phyloP scores from a whole-genome alignment of 92 coral and sea anemone genomes.

The Parazoanthus swiftii region DNA sequence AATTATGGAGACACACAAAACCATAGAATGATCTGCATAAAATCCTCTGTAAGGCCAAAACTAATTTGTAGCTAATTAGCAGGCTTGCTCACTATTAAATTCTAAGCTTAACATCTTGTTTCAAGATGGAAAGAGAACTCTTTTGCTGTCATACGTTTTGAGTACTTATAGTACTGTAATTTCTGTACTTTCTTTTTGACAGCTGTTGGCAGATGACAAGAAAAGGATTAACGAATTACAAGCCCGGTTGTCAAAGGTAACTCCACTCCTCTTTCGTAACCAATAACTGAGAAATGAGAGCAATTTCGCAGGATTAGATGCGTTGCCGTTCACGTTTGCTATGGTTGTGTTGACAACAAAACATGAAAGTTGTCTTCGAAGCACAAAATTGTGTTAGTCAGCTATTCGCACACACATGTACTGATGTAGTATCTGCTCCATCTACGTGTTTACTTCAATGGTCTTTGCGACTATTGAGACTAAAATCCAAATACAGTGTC shows the following conservation, averaged over 20 bases:
- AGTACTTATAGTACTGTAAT: neutral
- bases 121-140: too few relatives aligned
- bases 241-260: slow-evolving; percentile 79
- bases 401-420: neutral
- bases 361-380: neutral
- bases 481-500: too few relatives aligned
- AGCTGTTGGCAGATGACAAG: slow-evolving; percentile 78
- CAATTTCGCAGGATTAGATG: neutral
- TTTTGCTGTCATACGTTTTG: neutral
- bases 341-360: neutral
- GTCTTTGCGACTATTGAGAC: neutral
- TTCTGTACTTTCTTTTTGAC: neutral
- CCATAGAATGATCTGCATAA: too few relatives aligned
- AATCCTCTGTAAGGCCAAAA: too few relatives aligned
- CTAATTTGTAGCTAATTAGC: too few relatives aligned
- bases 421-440: neutral
- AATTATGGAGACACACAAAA: too few relatives aligned
- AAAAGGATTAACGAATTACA: slow-evolving; percentile 76
- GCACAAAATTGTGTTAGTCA: neutral
- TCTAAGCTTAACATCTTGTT: too few relatives aligned
- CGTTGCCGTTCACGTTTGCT: neutral
- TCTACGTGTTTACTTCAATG: neutral
- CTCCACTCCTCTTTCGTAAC: neutral
- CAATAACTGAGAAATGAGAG: neutral
- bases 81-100: too few relatives aligned